Percentiles rank a stretch among this genome's conserved stretches.
These are phyloP conservation scores for Trogon melanurus DNA, from an alignment of 2,113 vertebrate genomes.

Conservation along the genomic window DNA sequence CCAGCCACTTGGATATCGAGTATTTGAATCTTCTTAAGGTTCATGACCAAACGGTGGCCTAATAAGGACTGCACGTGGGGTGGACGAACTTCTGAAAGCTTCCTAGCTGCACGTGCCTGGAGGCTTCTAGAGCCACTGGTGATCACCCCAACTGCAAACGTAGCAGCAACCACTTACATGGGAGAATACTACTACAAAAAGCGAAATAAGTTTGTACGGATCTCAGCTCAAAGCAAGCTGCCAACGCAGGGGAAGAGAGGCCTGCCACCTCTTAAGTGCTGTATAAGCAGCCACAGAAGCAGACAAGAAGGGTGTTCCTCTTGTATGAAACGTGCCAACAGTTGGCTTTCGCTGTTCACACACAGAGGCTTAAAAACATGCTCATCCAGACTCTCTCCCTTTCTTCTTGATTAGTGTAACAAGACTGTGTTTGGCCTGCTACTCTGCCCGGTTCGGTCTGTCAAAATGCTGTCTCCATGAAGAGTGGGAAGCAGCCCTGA, in stretches of 20 bases:
- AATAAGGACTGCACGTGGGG: neutral
- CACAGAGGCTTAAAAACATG: neutral
- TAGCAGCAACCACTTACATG: neutral
- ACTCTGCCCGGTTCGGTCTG: neutral
- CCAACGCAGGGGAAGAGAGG: neutral
- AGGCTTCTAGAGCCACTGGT: neutral
- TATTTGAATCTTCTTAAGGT: neutral
- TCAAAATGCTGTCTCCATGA: neutral
- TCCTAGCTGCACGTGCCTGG: neutral
- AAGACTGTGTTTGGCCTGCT: neutral
- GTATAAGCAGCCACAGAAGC: neutral
- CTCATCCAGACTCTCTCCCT: neutral
- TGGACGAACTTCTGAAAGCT: neutral
- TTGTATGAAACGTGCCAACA: neutral
- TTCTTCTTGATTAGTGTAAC: neutral
- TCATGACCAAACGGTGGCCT: neutral
- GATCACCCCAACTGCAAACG: neutral
- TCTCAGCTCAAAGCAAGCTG: neutral
- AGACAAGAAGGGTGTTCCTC: neutral
- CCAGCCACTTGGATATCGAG: neutral
- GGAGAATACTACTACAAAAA: neutral
- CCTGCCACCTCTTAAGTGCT: neutral
- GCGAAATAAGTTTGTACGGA: neutral
- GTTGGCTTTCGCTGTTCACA: neutral
- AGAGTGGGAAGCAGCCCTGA: neutral